These are phyloP conservation scores for Corythornis vintsioides DNA, from an alignment of 2,113 vertebrate species.

Conservation along the genomic window DNA sequence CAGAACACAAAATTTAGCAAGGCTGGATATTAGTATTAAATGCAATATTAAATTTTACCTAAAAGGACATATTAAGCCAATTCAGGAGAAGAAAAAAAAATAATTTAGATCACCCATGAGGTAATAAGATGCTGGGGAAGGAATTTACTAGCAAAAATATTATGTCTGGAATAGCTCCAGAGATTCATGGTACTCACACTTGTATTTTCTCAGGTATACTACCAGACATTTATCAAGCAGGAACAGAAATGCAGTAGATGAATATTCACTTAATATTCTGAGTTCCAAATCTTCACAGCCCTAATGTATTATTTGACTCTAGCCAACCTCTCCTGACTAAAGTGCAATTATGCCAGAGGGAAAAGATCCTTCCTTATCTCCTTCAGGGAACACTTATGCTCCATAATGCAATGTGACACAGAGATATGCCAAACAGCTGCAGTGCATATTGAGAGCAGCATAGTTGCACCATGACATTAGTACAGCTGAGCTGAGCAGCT, in stretches of 20 bases:
- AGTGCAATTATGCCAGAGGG: not conserved
- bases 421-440: not conserved
- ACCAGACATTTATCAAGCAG: not conserved
- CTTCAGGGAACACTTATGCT: not conserved
- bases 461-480: not conserved
- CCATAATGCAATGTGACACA: not conserved
- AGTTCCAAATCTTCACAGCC: not conserved
- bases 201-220: not conserved
- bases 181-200: not conserved
- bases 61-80: not conserved
- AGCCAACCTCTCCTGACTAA: not conserved
- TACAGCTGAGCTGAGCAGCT: not conserved
- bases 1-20: constrained; percentile 1
- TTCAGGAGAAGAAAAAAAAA: not conserved
- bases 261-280: not conserved
- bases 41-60: not conserved
- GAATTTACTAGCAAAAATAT: not conserved
- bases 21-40: not conserved
- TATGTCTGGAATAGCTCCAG: not conserved
- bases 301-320: not conserved
- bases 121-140: not conserved
- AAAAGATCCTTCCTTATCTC: not conserved
- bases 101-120: not conserved
- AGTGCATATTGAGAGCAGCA: not conserved
- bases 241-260: not conserved